These are phyloP conservation scores for Phalacrocorax pelagicus DNA, from an alignment of 2,113 vertebrate species.

Conservation along the genomic window DNA sequence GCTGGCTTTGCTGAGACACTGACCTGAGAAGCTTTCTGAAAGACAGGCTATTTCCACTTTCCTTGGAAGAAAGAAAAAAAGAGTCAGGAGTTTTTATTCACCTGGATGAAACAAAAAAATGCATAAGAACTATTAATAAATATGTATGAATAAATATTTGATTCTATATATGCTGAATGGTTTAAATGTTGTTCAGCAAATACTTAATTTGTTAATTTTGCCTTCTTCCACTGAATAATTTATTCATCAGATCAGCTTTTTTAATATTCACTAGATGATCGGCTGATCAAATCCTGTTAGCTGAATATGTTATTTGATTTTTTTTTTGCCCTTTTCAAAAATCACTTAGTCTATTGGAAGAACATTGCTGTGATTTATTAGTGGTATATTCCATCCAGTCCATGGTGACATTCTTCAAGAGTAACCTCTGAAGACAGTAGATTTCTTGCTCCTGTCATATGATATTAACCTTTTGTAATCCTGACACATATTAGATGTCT, in stretches of 20 bases:
- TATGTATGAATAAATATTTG: slow-evolving; percentile 50
- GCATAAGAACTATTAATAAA: slow-evolving; percentile 5
- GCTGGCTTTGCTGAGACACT: background rate
- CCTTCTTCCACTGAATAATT: slow-evolving; percentile 50
- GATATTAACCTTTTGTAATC: slow-evolving; percentile 41
- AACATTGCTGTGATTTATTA: slow-evolving; percentile 59
- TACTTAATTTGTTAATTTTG: slow-evolving; percentile 61
- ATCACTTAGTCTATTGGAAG: slow-evolving; percentile 60
- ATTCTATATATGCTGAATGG: slow-evolving; percentile 40
- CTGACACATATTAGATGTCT: background rate
- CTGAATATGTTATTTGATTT: slow-evolving; percentile 47
- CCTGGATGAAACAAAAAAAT: slow-evolving; percentile 20
- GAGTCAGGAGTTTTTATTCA: background rate
- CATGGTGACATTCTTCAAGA: slow-evolving; percentile 42
- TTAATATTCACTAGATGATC: slow-evolving; percentile 59
- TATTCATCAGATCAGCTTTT: slow-evolving; percentile 49
- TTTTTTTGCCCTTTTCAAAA: slow-evolving; percentile 66
- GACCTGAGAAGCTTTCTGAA: slow-evolving; percentile 31
- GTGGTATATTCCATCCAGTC: background rate
- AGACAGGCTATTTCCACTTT: background rate
- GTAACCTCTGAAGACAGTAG: slow-evolving; percentile 27
- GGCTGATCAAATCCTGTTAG: slow-evolving; percentile 57
- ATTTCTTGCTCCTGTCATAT: slow-evolving; percentile 31
- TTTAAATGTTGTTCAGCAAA: slow-evolving; percentile 62
- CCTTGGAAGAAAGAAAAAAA: background rate